phyloP scores from a whole-genome alignment of 2,888 invertebrate genomes.

The Drepana falcataria region DNA sequence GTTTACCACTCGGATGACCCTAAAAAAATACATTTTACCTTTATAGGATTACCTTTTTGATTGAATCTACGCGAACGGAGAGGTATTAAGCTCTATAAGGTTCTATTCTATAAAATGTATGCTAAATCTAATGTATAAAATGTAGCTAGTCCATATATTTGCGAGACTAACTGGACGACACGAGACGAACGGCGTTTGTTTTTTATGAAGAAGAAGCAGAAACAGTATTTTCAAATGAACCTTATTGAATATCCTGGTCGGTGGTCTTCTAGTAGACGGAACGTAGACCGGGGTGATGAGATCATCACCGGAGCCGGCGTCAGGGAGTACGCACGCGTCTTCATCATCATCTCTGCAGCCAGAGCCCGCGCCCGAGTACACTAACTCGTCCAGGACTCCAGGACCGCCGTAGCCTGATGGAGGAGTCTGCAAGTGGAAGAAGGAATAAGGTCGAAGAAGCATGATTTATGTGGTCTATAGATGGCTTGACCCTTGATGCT shows the following conservation, averaged over 20 bases:
- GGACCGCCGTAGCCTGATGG: conserved; percentile 84
- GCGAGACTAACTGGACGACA: no score
- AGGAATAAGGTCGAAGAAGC: no score
- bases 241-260: conserved; percentile 40
- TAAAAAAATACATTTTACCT: conserved; percentile 15
- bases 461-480: no score
- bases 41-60: no score
- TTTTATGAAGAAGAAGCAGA: no score
- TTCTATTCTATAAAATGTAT: no score
- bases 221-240: background rate
- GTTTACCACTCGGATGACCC: conserved; percentile 56
- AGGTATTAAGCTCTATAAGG: no score
- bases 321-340: conserved; percentile 93
- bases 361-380: conserved; percentile 94
- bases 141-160: no score
- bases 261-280: conserved; percentile 85
- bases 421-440: conserved; percentile 81
- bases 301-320: conserved; percentile 92
- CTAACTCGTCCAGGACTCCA: conserved; percentile 90
- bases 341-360: conserved; percentile 95
- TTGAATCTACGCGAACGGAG: no score
- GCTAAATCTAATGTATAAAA: no score
- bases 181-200: no score
- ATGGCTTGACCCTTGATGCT: no score
- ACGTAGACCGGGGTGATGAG: conserved; percentile 95